phyloP scores from a whole-genome alignment of 2,888 invertebrate genomes.

The Cosmorhoe ocellata region DNA sequence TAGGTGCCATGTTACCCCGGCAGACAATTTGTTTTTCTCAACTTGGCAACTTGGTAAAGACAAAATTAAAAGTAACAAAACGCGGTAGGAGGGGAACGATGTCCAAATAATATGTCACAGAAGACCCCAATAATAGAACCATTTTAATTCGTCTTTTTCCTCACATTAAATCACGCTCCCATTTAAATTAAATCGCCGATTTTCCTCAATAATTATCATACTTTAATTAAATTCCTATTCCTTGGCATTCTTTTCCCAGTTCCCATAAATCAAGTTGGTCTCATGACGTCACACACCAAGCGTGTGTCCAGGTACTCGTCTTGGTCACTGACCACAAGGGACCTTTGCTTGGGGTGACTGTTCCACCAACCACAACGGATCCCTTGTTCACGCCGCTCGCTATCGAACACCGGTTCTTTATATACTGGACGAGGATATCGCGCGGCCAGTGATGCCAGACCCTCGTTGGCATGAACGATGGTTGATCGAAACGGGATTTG shows the following conservation, averaged over 20 bases:
- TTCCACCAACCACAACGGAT: slow-evolving; percentile 58
- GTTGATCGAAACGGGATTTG: slow-evolving; percentile 55
- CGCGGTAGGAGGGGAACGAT: not conserved
- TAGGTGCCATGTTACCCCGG: too few relatives aligned
- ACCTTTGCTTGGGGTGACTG: slow-evolving; percentile 79
- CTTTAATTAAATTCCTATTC: slow-evolving; percentile 20
- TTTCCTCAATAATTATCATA: slow-evolving; percentile 27
- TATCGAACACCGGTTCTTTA: slow-evolving; percentile 29
- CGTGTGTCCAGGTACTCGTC: slow-evolving; percentile 65
- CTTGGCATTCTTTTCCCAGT: slow-evolving; percentile 32
- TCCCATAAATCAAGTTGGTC: slow-evolving; percentile 45
- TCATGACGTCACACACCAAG: slow-evolving; percentile 63
- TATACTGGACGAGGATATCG: slow-evolving; percentile 31
- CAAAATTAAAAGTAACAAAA: too few relatives aligned
- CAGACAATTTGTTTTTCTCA: too few relatives aligned
- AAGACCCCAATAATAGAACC: slow-evolving; percentile 14
- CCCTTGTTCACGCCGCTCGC: slow-evolving; percentile 32
- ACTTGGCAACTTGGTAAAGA: too few relatives aligned
- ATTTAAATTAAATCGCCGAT: slow-evolving; percentile 15
- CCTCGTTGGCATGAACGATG: slow-evolving; percentile 44
- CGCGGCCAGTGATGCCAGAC: slow-evolving; percentile 50
- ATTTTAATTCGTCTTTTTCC: slow-evolving; percentile 17
- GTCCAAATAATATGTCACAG: slow-evolving; percentile 12
- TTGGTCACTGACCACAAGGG: slow-evolving; percentile 78
- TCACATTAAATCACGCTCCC: slow-evolving; percentile 18